Base-by-base conservation (phyloP, 1,140 invertebrate genomes). In the Drosophila mauritiana region DNA sequence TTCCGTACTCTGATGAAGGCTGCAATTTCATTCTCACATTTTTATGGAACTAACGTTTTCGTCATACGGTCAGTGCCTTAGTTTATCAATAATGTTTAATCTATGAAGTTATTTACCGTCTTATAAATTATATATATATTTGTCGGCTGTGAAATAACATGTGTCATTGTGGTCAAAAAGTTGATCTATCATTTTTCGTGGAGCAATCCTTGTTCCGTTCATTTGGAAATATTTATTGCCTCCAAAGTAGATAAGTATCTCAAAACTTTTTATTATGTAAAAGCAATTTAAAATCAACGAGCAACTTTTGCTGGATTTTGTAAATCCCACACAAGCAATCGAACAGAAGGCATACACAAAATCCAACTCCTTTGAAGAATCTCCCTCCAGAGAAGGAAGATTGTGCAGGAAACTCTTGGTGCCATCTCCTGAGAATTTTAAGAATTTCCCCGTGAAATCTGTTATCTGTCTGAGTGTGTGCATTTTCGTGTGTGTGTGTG, bases 361-460 rank as follows among this genome's bases (percentile, higher is more conserved):
- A 51, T 46, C 22, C 45, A 36, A 27, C 20, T 22, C 36, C 40
- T 31, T 49, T 48, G 20, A 15, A 43, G n/a, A 40, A 27, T 39
- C 54, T 45, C 13, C 17, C 36, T 43, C 10, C 58, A 25, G 4
- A 37, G 17, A 15, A 37, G 20, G 22, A 27, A 48, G 62, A 65
- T 63, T 65, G 61, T 25, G 58, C 25, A 39, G 17, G 34, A 45
- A 37, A 27, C 34, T 62, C 40, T 54, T 56, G 59, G 56, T 77
- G 53, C 52, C 63, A 56, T 55, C 80, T 43, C 48, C 46, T 42
- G 52, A 68, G 80, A 83, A 75, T 83, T 75, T 43, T 13, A 45
- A 55, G 73, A 75, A 83, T 79, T 83, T 63, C 49, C 49, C 62
- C 56, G 57, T 68, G 46, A 64, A 83, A 82, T 78, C 80, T 74